A percentile compares a stretch with the other conserved stretches of the same genome.
Evolutionary conservation across 2,888 invertebrate genomes (phyloP).

Genomic region (Agrilus mali): DNA sequence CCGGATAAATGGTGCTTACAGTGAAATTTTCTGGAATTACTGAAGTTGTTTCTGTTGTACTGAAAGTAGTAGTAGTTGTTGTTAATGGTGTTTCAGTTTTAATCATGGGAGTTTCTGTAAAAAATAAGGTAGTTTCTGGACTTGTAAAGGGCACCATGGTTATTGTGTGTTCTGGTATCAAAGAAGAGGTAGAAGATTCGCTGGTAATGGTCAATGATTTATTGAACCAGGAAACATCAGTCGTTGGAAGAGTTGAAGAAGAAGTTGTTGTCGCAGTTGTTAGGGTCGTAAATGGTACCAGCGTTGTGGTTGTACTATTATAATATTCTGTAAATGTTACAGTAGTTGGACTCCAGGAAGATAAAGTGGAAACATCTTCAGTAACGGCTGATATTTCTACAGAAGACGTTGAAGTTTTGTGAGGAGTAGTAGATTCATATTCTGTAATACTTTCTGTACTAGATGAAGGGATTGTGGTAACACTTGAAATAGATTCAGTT

Average conservation of each 20-base stretch:
- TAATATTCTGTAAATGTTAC: constrained; percentile 27
- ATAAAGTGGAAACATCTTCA: constrained; percentile 19
- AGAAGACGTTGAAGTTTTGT: constrained; percentile 15
- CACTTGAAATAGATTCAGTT: constrained; percentile 7
- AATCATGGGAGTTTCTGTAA: constrained; percentile 8
- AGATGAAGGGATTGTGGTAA: constrained; percentile 15
- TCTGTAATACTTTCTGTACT: constrained; percentile 5
- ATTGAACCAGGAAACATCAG: constrained; percentile 9
- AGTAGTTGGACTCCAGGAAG: constrained; percentile 10
- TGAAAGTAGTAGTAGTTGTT: constrained; percentile 13
- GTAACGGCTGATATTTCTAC: constrained; percentile 26
- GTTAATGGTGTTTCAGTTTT: constrained; percentile 14
- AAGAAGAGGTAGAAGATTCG: not conserved
- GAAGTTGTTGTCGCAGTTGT: constrained; percentile 11
- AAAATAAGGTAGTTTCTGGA: constrained; percentile 7
- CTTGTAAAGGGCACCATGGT: too few species aligned
- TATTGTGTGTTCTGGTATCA: not conserved
- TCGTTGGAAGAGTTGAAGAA: constrained; percentile 3
- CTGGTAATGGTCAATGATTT: constrained; percentile 3
- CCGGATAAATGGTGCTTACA: constrained; percentile 27
- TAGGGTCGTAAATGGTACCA: constrained; percentile 14
- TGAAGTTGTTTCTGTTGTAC: constrained; percentile 16
- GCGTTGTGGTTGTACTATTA: constrained; percentile 21
- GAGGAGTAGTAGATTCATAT: constrained; percentile 13
- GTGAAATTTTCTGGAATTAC: constrained; percentile 10